phyloP scores from a whole-genome alignment of 2,888 invertebrate species.

The Acleris cristana region DNA sequence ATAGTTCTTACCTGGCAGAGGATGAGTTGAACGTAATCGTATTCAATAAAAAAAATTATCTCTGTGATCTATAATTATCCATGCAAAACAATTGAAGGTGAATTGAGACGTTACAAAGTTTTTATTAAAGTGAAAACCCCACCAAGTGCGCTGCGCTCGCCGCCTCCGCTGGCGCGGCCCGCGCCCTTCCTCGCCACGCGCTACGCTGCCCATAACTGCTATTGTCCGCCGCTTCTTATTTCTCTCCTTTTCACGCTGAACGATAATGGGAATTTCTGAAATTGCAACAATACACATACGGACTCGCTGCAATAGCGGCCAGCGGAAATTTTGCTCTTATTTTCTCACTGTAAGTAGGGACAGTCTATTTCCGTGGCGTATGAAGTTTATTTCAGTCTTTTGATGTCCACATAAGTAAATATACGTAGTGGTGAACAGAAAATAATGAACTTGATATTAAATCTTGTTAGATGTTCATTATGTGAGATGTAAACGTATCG shows the following conservation, averaged over 20 bases:
- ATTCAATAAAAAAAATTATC: too few relatives aligned
- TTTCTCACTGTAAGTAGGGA: conserved; percentile 54
- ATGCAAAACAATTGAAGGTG: too few relatives aligned
- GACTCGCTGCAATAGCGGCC: conserved; percentile 61
- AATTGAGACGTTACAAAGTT: too few relatives aligned
- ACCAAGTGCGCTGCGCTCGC: background rate
- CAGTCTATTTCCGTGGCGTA: conserved; percentile 52
- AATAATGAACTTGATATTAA: conserved; percentile 30
- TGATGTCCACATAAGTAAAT: conserved; percentile 27
- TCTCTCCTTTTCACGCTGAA: conserved; percentile 72
- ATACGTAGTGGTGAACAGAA: conserved; percentile 25
- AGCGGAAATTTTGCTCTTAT: conserved; percentile 65
- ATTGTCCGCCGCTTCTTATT: conserved; percentile 76
- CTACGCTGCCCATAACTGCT: conserved; percentile 46
- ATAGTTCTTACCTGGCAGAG: too few relatives aligned
- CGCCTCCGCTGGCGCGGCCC: conserved; percentile 38
- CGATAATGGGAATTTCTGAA: conserved; percentile 81
- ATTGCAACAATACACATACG: conserved; percentile 81
- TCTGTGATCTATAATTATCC: too few relatives aligned
- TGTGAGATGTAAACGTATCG: conserved; percentile 3
- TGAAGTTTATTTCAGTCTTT: conserved; percentile 40
- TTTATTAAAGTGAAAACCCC: too few relatives aligned
- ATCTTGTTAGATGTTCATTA: conserved; percentile 6
- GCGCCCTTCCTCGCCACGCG: conserved; percentile 38
- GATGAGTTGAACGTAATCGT: too few relatives aligned